These are phyloP conservation scores for Apostichopus parvimensis DNA, from an alignment of 35 echinoderm and acorn worm genomes.

Conservation along the genomic window DNA sequence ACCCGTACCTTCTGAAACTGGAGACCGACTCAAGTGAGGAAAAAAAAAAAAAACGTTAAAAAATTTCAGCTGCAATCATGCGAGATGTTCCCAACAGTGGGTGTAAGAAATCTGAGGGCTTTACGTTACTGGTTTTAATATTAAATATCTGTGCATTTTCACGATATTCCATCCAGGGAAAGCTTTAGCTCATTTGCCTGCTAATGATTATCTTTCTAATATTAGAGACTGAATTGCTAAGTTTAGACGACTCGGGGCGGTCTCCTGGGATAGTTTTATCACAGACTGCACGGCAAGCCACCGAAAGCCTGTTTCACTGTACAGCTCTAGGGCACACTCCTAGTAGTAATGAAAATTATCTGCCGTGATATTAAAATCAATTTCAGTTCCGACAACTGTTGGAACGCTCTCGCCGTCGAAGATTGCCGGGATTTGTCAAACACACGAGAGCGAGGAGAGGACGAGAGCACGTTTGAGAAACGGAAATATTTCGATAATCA, in stretches of 20 bases:
- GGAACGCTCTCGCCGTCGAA: neutral
- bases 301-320: neutral
- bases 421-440: neutral
- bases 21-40: neutral
- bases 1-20: neutral
- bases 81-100: too few relatives aligned
- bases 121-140: slow-evolving; percentile 15
- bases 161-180: neutral
- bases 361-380: slow-evolving; percentile 47
- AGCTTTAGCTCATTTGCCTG: slow-evolving; percentile 3
- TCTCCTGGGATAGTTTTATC: slow-evolving; percentile 28
- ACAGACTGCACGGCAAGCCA: neutral
- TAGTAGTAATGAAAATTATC: slow-evolving; percentile 43
- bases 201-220: slow-evolving; percentile 34
- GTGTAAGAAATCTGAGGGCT: neutral
- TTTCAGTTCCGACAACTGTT: slow-evolving; percentile 47
- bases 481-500: neutral
- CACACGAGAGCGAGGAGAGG: neutral
- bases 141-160: slow-evolving; percentile 41
- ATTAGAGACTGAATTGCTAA: slow-evolving; percentile 25
- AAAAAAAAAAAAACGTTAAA: too few relatives aligned
- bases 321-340: slow-evolving; percentile 10
- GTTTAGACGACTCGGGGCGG: slow-evolving; percentile 21
- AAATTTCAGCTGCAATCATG: too few relatives aligned
- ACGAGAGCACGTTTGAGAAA: neutral